These are phyloP conservation scores for Strigamia transsilvanica DNA, from an alignment of 2,888 invertebrate species.

Conservation along the genomic window DNA sequence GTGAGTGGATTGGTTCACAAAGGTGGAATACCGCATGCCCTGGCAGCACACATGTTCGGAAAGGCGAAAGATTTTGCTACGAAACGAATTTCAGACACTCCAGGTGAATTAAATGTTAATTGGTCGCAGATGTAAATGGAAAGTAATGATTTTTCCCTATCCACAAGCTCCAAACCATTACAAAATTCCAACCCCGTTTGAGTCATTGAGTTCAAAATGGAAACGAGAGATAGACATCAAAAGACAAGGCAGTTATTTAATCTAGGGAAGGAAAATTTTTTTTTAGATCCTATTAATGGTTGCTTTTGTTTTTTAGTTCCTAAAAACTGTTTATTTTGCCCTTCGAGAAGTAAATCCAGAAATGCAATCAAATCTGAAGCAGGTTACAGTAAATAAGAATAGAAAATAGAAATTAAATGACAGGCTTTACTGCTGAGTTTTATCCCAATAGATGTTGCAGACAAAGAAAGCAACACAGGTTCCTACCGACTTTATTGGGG, in stretches of 20 bases:
- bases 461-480: conserved; percentile 5
- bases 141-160: not conserved
- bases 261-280: too few species aligned
- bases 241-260: not conserved
- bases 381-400: not conserved
- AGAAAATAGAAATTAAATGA: not conserved
- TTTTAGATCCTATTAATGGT: too few species aligned
- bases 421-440: not conserved
- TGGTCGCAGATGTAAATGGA: not conserved
- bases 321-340: conserved; percentile 38
- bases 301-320: not conserved
- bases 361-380: conserved; percentile 14
- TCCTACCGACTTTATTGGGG: conserved; percentile 30
- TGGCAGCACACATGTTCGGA: not conserved
- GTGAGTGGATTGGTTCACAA: conserved; percentile 51
- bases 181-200: conserved; percentile 54
- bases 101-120: not conserved
- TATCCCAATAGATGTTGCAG: not conserved
- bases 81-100: not conserved
- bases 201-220: conserved; percentile 17
- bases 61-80: not conserved
- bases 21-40: conserved; percentile 12
- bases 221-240: not conserved
- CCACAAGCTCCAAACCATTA: conserved; percentile 55
- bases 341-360: not conserved